Evolutionary conservation across 37 sponge, comb jelly and placozoan genomes (phyloP), one percentile per base, ranked within the genome.

Genomic region (Ianthella basta): DNA sequence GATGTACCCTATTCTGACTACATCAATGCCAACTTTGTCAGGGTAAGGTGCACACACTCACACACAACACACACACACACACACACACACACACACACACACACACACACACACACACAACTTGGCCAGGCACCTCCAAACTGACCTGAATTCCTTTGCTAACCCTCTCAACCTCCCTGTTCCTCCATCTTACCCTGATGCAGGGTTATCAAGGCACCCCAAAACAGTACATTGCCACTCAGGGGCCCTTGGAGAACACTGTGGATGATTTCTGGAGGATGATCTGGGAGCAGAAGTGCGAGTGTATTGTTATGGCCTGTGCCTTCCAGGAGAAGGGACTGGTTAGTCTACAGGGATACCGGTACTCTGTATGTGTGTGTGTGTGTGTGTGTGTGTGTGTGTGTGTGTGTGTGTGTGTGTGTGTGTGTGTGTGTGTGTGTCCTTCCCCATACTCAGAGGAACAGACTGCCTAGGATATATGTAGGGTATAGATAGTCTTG

Each of bases 231-330:
- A 85, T 89, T 20, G 90, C 90, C 38, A 85, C 90, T 56, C 90
- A 89, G 37, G 90, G 86, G 0, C 90, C 90, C 15, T 60, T 89
- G 82, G 86, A 80, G 38, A 77, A 75, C 25, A 89, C 90, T 0
- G 29, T 86, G 19, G 63, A 80, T 56, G 90, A 89, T 35, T 89
- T 89, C 83, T 89, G 90, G 90, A 80, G 86, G 33, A 89, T 89
- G 90, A 56, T 80, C 19, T 89, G 90, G 90, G 90, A 89, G 82
- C 82, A 89, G 56, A 86, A 68, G 12, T 64, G 38, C 32, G 81
- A 80, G 20, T 66, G 81, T 30, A 86, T 89, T 44, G 57, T 84
- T n/a, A 89, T 89, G 90, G 81, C 73, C 16, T 85, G 86, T 66
- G 81, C 80, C 79, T 85, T 89, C 25, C 34, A 64, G 38, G 90